phyloP scores from a whole-genome alignment of 23 tunicate species.

The Ciona savignyi region DNA sequence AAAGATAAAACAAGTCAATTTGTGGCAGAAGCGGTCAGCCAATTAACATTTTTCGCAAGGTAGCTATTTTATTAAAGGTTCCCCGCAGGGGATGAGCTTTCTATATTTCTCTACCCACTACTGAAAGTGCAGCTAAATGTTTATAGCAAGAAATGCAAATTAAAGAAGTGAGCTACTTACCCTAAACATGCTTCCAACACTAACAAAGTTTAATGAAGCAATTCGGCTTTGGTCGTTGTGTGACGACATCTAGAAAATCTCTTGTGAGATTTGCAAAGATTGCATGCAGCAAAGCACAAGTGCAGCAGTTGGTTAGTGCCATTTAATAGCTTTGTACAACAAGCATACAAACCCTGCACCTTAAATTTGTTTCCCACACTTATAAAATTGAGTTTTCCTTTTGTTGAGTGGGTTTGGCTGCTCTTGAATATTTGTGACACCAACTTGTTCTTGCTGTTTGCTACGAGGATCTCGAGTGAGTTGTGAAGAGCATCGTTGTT shows the following conservation, averaged over 20 bases:
- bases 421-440: slow-evolving; percentile 50
- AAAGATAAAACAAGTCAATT: background rate
- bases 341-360: slow-evolving; percentile 14
- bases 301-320: background rate
- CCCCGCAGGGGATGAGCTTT: too few species aligned
- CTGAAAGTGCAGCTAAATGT: background rate
- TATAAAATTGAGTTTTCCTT: slow-evolving; percentile 85
- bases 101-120: too few species aligned
- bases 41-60: too few species aligned
- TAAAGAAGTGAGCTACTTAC: slow-evolving; percentile 20
- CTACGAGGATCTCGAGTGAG: slow-evolving; percentile 69
- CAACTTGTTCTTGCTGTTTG: slow-evolving; percentile 57
- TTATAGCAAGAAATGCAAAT: background rate
- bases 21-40: background rate
- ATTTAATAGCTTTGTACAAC: background rate
- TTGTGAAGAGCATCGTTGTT: slow-evolving; percentile 96
- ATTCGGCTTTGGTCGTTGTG: slow-evolving; percentile 15
- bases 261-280: too few species aligned
- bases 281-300: too few species aligned
- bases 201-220: slow-evolving; percentile 50
- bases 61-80: too few species aligned
- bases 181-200: slow-evolving; percentile 53
- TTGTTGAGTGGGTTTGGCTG: slow-evolving; percentile 22
- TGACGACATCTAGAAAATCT: background rate
- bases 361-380: slow-evolving; percentile 93